Conservation (phyloP, 2,797 vertebrate genomes). For the Psittacula derbiana region DNA sequence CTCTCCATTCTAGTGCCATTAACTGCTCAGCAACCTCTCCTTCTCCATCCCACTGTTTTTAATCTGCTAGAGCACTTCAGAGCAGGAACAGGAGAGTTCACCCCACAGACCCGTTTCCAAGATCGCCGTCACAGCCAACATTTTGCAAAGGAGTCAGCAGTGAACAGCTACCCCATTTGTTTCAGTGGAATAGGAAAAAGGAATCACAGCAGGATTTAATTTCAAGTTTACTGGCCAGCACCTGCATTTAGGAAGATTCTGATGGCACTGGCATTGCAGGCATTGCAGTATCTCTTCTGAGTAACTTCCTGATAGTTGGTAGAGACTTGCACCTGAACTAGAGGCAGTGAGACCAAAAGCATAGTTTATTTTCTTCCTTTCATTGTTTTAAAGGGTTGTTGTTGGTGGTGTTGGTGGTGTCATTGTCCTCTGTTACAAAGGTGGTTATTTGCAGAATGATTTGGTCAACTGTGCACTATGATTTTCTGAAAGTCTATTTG, state of each 20-base stretch:
- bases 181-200: constrained; percentile 53
- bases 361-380: constrained; percentile 4
- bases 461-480: neutral
- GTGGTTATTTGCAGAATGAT: neutral
- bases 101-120: neutral
- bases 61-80: constrained; percentile 41
- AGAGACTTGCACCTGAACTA: neutral
- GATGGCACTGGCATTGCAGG: neutral
- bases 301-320: constrained; percentile 15
- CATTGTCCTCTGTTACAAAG: neutral
- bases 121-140: neutral
- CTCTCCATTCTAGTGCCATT: constrained; percentile 31
- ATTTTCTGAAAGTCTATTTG: neutral
- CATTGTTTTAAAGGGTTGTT: neutral
- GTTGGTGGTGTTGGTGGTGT: neutral
- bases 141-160: constrained; percentile 30
- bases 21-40: constrained; percentile 42
- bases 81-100: neutral
- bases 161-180: constrained; percentile 26
- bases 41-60: constrained; percentile 58
- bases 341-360: constrained; percentile 11
- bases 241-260: constrained; percentile 28
- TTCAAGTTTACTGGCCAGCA: constrained; percentile 46
- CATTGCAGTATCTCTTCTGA: neutral
- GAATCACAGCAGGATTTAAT: constrained; percentile 36